These are phyloP conservation scores for Tangachromis dhanisi DNA, from an alignment of 2,113 vertebrate species.

Conservation along the genomic window DNA sequence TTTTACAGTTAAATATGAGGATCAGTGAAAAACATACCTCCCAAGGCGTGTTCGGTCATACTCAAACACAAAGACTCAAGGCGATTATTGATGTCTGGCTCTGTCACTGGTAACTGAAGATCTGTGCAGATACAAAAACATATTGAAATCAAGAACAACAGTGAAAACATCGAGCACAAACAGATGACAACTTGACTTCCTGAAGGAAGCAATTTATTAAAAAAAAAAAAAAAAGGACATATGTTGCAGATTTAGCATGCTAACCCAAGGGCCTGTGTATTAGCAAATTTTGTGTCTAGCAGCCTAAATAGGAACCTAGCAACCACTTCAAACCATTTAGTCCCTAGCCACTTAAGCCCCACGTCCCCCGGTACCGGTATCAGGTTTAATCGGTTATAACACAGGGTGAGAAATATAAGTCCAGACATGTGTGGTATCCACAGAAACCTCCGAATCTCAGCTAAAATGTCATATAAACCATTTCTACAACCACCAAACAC, in stretches of 20 bases:
- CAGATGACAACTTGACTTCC: not conserved
- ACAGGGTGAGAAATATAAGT: no score
- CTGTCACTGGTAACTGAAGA: constrained; percentile 89
- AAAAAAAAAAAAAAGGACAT: accelerated
- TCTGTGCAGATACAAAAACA: constrained; percentile 67
- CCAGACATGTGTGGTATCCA: no score
- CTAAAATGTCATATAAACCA: no score
- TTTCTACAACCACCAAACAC: no score
- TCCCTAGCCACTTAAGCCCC: not conserved
- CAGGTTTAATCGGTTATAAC: no score
- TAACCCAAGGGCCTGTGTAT: not conserved
- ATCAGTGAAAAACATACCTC: constrained; percentile 47
- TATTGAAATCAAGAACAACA: not conserved
- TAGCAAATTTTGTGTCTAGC: not conserved
- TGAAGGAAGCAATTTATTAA: not conserved
- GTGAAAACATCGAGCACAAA: not conserved
- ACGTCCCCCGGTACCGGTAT: no score
- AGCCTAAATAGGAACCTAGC: constrained; percentile 9
- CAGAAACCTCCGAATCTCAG: no score
- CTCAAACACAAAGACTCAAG: constrained; percentile 98
- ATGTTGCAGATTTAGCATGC: not conserved
- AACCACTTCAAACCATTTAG: constrained; percentile 13
- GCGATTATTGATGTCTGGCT: constrained; percentile 99
- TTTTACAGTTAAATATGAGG: not conserved
- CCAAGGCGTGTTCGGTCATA: constrained; percentile 98